phyloP scores from a whole-genome alignment of 92 coral and sea anemone genomes.

The Parazoanthus atlanticus region DNA sequence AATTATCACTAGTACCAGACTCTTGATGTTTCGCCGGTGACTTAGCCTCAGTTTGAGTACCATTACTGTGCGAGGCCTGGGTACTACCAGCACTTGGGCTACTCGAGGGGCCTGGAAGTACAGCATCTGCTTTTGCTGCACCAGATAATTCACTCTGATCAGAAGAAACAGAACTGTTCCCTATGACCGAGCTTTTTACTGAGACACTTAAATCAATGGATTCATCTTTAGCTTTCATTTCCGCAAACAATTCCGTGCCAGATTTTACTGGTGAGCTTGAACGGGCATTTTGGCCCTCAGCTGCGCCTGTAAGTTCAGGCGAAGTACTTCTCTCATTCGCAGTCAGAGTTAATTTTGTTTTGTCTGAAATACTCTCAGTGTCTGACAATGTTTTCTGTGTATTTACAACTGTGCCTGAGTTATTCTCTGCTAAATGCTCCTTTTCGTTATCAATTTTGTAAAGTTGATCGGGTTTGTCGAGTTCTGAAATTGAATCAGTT shows the following conservation, averaged over 20 bases:
- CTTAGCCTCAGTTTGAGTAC: background rate
- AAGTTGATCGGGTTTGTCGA: background rate
- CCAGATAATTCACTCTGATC: constrained; percentile 23
- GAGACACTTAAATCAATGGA: constrained; percentile 69
- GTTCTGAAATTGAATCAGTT: background rate
- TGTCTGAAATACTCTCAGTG: constrained; percentile 20
- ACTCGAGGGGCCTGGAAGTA: background rate
- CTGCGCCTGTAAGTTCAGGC: constrained; percentile 7
- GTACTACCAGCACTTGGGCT: constrained; percentile 34
- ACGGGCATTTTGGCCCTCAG: background rate
- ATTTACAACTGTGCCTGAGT: constrained; percentile 1
- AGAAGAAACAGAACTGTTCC: constrained; percentile 31
- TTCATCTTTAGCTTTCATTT: constrained; percentile 66
- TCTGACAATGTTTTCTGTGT: background rate
- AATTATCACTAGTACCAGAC: background rate
- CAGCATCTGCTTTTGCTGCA: constrained; percentile 16
- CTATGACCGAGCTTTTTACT: constrained; percentile 81
- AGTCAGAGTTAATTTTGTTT: background rate
- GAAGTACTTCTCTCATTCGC: background rate
- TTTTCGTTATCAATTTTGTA: constrained; percentile 17
- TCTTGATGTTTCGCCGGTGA: background rate
- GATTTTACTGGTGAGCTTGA: background rate
- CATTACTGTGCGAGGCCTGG: constrained; percentile 39
- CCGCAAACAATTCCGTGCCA: constrained; percentile 47
- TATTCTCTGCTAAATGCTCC: constrained; percentile 9